These are phyloP conservation scores for Dromococcyx pavoninus DNA, from an alignment of 2,797 vertebrate genomes.

Conservation along the genomic window DNA sequence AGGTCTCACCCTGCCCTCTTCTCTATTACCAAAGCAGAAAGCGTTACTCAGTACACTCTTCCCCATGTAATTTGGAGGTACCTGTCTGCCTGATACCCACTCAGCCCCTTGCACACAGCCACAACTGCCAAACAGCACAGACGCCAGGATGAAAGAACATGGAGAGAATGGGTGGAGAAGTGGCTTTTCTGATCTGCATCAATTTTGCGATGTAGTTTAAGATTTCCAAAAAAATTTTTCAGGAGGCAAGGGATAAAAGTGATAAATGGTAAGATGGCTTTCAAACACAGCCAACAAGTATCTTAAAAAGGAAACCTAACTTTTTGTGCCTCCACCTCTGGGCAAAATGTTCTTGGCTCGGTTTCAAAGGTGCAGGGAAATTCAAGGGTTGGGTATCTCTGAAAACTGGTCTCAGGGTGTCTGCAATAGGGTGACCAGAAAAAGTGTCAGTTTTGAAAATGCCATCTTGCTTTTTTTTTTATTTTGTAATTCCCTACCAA, in stretches of 20 bases:
- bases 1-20: neutral
- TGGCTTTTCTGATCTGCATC: neutral
- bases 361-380: constrained; percentile 3
- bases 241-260: neutral
- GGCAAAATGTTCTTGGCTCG: neutral
- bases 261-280: constrained; percentile 11
- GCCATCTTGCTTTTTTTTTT: neutral
- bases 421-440: neutral
- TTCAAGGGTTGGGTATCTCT: neutral
- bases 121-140: neutral
- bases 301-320: constrained; percentile 7
- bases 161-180: neutral
- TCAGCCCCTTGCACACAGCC: neutral
- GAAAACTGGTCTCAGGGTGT: neutral
- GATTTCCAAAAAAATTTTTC: constrained; percentile 24
- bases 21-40: neutral
- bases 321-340: neutral
- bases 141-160: neutral
- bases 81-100: neutral
- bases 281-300: constrained; percentile 15
- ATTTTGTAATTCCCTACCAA: neutral
- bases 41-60: neutral
- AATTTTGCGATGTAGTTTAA: neutral
- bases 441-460: neutral
- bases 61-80: neutral